Percentiles rank a stretch among this genome's conserved stretches.
Evolutionary conservation across 2,797 vertebrate genomes (phyloP).

Genomic region (Gobio occitaniae): DNA sequence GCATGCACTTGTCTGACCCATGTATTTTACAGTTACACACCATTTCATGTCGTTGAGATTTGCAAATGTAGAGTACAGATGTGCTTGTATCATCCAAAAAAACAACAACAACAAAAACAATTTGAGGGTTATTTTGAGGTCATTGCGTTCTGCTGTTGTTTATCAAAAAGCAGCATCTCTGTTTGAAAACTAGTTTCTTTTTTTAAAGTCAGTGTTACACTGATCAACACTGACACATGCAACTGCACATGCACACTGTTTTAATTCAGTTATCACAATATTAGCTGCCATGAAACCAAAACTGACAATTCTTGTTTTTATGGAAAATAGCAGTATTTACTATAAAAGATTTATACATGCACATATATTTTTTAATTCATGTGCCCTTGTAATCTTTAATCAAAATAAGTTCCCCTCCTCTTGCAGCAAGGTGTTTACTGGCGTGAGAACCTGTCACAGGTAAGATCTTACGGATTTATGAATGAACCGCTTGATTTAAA

Average conservation of each 20-base stretch:
- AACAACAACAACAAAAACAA: not conserved
- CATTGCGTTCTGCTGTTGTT: not conserved
- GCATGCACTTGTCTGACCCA: not conserved
- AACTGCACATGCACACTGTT: conserved; percentile 3
- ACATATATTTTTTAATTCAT: not conserved
- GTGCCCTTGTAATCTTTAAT: not conserved
- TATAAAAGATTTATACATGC: not conserved
- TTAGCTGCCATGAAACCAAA: not conserved
- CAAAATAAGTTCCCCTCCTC: not conserved
- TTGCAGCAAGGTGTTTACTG: not conserved
- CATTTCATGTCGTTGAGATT: conserved; percentile 1
- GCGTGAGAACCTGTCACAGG: not conserved
- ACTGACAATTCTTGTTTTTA: not conserved
- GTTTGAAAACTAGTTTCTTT: not conserved
- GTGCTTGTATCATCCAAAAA: not conserved
- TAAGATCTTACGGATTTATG: too few relatives aligned
- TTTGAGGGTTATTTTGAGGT: conserved; percentile 4
- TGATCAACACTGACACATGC: not conserved
- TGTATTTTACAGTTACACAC: not conserved
- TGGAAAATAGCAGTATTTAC: not conserved
- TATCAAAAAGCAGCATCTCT: conserved; percentile 12
- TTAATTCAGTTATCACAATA: not conserved
- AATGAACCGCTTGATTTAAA: too few relatives aligned
- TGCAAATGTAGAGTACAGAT: not conserved
- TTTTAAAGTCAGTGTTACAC: conserved; percentile 1